Conservation (phyloP, 2,888 invertebrate genomes). For the Seira musarum region DNA sequence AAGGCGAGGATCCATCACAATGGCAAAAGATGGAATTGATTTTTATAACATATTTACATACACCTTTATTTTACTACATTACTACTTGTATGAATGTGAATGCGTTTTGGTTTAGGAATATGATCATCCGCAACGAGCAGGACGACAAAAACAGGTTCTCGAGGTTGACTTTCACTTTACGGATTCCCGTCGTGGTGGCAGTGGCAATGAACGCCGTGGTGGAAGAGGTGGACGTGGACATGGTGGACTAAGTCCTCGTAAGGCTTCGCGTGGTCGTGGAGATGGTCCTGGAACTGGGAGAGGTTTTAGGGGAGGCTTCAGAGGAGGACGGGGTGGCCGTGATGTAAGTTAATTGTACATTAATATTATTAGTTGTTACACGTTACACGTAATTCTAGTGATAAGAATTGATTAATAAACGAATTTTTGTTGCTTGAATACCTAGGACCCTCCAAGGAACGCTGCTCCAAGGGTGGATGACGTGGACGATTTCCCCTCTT, state of each 20-base stretch:
- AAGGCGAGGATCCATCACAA: constrained; percentile 91
- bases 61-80: neutral
- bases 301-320: constrained; percentile 63
- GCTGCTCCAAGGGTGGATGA: constrained; percentile 90
- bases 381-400: constrained; percentile 11
- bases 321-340: constrained; percentile 66
- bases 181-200: constrained; percentile 83
- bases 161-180: constrained; percentile 92
- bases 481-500: constrained; percentile 95
- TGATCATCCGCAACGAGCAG: constrained; percentile 89
- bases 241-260: constrained; percentile 36
- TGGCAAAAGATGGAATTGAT: constrained; percentile 93
- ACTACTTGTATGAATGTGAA: neutral
- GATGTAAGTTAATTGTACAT: constrained; percentile 63
- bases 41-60: constrained; percentile 8
- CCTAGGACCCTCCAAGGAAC: constrained; percentile 70
- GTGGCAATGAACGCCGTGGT: constrained; percentile 71
- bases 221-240: constrained; percentile 74
- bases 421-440: constrained; percentile 37
- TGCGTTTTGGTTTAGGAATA: constrained; percentile 61
- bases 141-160: constrained; percentile 87
- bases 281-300: constrained; percentile 55
- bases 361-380: no score
- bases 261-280: constrained; percentile 51
- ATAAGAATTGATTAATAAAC: neutral